Evolutionary conservation across 1,140 invertebrate genomes (phyloP).

Genomic region (Riptortus pedestris): DNA sequence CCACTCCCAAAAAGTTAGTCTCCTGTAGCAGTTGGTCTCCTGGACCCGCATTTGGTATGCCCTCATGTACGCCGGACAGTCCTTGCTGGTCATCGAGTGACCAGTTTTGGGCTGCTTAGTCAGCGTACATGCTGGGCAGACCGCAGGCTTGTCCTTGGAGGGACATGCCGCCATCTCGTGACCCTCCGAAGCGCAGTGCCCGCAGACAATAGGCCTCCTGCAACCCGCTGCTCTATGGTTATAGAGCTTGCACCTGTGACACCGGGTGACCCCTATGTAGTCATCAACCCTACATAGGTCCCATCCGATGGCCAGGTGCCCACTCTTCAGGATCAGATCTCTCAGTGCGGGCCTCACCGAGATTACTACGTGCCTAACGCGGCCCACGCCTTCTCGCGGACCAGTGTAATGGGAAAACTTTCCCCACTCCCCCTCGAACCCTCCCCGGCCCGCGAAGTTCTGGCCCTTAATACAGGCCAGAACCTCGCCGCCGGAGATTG

Average conservation of each 20-base stretch:
- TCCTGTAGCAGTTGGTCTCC: no score
- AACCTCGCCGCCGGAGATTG: not conserved
- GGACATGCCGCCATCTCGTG: not conserved
- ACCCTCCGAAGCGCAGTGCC: not conserved
- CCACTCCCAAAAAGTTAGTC: no score
- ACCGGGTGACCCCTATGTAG: not conserved
- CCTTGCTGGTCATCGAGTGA: no score
- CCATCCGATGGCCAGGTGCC: not conserved
- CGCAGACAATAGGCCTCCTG: not conserved
- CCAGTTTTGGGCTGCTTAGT: not conserved
- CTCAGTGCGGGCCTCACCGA: not conserved
- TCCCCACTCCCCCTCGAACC: not conserved
- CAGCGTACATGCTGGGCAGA: not conserved
- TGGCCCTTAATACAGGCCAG: not conserved
- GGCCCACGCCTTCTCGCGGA: not conserved
- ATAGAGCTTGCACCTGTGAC: not conserved
- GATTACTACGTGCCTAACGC: not conserved
- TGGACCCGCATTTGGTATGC: not conserved
- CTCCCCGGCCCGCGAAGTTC: not conserved
- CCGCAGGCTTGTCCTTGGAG: not conserved
- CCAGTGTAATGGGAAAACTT: not conserved
- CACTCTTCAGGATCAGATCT: not conserved
- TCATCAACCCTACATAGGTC: not conserved
- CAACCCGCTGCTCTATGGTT: not conserved
- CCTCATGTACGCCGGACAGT: not conserved